These are phyloP conservation scores for Drosophila seclusa DNA, from an alignment of 2,888 invertebrate genomes.

Conservation along the genomic window DNA sequence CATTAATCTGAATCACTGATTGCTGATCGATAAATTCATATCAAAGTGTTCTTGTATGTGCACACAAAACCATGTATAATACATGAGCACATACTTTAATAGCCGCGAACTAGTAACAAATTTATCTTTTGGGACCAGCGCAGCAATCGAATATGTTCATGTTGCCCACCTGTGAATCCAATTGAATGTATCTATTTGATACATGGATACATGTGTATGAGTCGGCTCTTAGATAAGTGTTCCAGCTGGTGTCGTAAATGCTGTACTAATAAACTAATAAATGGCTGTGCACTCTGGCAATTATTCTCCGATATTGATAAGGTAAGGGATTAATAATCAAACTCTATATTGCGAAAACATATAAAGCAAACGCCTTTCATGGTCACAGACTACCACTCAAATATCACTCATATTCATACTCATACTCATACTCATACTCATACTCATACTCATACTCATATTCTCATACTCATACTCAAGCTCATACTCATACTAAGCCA, in stretches of 20 bases:
- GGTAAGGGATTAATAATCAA: conserved; percentile 33
- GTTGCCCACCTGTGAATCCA: conserved; percentile 31
- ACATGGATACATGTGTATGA: conserved; percentile 2
- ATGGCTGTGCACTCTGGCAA: conserved; percentile 26
- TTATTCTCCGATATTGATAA: conserved; percentile 42
- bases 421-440: background rate
- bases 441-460: background rate
- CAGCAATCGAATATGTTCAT: conserved; percentile 1
- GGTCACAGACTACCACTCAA: background rate
- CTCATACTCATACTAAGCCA: background rate
- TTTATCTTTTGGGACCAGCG: conserved; percentile 44
- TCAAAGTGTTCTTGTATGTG: background rate
- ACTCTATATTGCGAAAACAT: conserved; percentile 1
- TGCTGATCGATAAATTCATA: background rate
- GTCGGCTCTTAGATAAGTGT: conserved; percentile 39
- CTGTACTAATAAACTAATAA: background rate
- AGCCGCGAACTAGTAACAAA: conserved; percentile 19
- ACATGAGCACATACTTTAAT: background rate
- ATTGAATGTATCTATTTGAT: conserved; percentile 47
- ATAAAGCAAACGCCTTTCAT: conserved; percentile 6
- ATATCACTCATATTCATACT: background rate
- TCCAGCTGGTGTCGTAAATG: conserved; percentile 57
- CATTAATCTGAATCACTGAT: background rate
- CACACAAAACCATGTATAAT: background rate
- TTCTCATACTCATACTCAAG: background rate